Evolutionary conservation across 1,140 invertebrate genomes (phyloP).

Genomic region (Pseudomyrmex flavicornis): DNA sequence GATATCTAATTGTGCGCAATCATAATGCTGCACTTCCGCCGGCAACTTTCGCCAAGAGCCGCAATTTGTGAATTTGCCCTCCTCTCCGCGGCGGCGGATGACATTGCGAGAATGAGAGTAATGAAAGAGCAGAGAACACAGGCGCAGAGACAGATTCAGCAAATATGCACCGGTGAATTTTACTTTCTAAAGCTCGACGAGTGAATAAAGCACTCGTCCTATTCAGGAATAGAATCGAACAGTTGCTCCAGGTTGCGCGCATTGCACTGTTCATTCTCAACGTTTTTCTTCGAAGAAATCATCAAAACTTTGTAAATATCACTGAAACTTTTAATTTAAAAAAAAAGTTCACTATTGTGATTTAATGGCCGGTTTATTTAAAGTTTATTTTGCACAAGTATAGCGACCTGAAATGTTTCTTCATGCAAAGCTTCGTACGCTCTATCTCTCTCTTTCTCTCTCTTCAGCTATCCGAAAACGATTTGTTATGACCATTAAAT

Average conservation of each 20-base stretch:
- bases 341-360: too few species aligned
- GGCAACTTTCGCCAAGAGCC: conserved; percentile 33
- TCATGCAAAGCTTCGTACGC: too few species aligned
- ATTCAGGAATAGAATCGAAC: conserved; percentile 70
- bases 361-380: too few species aligned
- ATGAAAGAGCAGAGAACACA: conserved; percentile 17
- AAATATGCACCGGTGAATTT: conserved; percentile 57
- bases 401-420: too few species aligned
- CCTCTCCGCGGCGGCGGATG: conserved; percentile 30
- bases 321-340: background rate
- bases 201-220: conserved; percentile 76
- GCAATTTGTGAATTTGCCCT: conserved; percentile 54
- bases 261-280: conserved; percentile 61
- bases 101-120: conserved; percentile 6
- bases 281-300: conserved; percentile 29
- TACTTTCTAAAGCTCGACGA: conserved; percentile 62
- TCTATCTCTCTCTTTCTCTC: background rate
- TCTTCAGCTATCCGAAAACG: background rate
- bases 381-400: too few species aligned
- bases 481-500: conserved; percentile 9
- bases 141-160: conserved; percentile 47
- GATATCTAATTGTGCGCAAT: conserved; percentile 65
- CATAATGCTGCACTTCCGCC: conserved; percentile 40
- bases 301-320: background rate
- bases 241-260: conserved; percentile 56